Base-by-base conservation (phyloP, 2,113 vertebrate genomes). In the Hipposideros armiger region DNA sequence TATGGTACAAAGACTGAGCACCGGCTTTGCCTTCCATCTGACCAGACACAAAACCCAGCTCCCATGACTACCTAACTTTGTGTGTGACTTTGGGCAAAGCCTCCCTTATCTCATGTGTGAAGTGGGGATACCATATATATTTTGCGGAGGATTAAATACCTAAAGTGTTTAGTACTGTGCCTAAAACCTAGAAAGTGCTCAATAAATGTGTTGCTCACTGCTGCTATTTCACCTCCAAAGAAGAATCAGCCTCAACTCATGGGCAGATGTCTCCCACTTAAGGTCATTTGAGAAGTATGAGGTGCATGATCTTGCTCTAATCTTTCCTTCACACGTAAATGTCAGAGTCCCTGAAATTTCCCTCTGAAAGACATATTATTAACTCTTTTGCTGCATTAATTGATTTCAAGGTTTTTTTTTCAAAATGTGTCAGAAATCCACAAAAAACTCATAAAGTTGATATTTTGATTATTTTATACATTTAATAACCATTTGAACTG, bases 341-440 rank as follows among this genome's bases (percentile, higher is more conserved):
- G 60, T 67, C 85, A 94, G 56, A 74, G 52, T 90, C 45, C 30
- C 50, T 94, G 74, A 76, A 81, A 70, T 92, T 90, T 89, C 67
- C 70, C 80, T 40, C 87, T 76, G 58, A 87, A 93, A 90, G 19
- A 40, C 28, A 73, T 78, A 67, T 56, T 78, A 67, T 56, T 50
- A 50, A 50, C 47, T 50, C 47, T 50, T 50, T 77, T 90, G 11
- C 77, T 50, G 10, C 47, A 50, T 50, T 50, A 50, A 50, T 11
- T 50, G 47, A 50, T 50, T 50, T 50, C 47, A 50, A 50, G 47
- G 47, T 11, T 50, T 50, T 50, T 50, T 47, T 50, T 50, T 50
- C 47, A 50, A 50, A 50, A 50, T 50, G 47, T 50, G 47, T 50
- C 47, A 50, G 47, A 50, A 50, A 50, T 50, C 47, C 47, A 9